phyloP scores from a whole-genome alignment of 2,113 vertebrate species.

The Thalassarche chlororhynchos region DNA sequence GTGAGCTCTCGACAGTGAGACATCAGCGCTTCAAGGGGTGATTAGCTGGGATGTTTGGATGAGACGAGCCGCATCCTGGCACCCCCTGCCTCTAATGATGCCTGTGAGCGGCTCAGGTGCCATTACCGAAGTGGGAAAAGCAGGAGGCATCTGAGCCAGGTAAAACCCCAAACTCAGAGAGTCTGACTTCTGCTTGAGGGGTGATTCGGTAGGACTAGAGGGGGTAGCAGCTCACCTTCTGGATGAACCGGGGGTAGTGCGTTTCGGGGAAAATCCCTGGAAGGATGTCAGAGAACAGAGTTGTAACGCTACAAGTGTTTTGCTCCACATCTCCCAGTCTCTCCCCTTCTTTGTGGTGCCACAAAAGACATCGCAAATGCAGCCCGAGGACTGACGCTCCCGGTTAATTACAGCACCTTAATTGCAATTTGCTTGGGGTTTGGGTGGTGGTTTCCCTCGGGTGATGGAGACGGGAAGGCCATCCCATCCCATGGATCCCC shows the following conservation, averaged over 20 bases:
- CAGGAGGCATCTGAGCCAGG: background rate
- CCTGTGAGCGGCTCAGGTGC: background rate
- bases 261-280: constrained; percentile 94
- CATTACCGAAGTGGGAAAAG: background rate
- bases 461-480: background rate
- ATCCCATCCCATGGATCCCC: background rate
- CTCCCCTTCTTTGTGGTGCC: rapidly evolving
- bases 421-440: background rate
- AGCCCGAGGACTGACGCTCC: background rate
- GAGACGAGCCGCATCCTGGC: rapidly evolving
- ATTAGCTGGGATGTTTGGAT: background rate
- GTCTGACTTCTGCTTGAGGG: background rate
- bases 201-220: background rate
- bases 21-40: rapidly evolving
- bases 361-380: rapidly evolving
- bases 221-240: constrained; percentile 80
- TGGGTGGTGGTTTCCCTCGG: background rate
- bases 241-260: constrained; percentile 84
- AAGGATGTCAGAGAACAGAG: background rate
- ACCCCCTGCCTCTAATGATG: background rate
- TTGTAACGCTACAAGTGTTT: rapidly evolving
- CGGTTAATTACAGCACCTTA: background rate
- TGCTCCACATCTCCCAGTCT: background rate
- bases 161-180: background rate
- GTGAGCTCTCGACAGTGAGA: rapidly evolving